A percentile compares a stretch with the other conserved stretches of the same genome.
Conservation (phyloP, 2,113 vertebrate species). For the Carassius gibelio region DNA sequence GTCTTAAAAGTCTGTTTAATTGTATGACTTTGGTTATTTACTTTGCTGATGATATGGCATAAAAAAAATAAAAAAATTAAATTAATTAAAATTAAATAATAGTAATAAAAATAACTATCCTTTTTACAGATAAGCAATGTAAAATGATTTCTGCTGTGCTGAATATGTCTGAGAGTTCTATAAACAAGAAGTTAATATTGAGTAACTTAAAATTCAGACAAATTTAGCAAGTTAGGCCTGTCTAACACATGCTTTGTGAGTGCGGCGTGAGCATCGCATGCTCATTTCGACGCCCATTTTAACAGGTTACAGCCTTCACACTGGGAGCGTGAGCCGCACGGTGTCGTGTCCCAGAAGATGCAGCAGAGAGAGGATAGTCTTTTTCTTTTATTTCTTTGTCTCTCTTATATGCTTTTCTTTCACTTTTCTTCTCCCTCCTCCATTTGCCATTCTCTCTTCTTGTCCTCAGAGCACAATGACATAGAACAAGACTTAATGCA, state of each 20-base stretch:
- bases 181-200: neutral
- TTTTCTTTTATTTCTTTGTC: neutral
- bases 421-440: slow-evolving; percentile 17
- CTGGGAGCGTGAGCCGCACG: neutral
- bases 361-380: neutral
- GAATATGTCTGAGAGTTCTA: neutral
- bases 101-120: neutral
- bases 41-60: no score
- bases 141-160: neutral
- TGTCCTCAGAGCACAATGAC: slow-evolving; percentile 60
- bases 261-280: neutral
- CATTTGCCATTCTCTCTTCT: neutral
- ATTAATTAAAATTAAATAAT: no score
- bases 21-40: no score
- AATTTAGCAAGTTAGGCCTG: slow-evolving; percentile 1
- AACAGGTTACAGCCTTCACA: slow-evolving; percentile 21
- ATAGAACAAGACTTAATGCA: slow-evolving; percentile 70
- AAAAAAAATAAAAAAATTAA: no score
- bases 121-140: neutral
- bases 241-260: slow-evolving; percentile 12
- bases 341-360: slow-evolving; percentile 3
- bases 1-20: no score
- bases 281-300: neutral
- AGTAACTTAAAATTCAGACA: neutral
- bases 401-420: neutral